Percentiles rank a stretch among this genome's conserved stretches.
phyloP scores from a whole-genome alignment of 35 echinoderm and acorn worm species.

The Apostichopus californicus region DNA sequence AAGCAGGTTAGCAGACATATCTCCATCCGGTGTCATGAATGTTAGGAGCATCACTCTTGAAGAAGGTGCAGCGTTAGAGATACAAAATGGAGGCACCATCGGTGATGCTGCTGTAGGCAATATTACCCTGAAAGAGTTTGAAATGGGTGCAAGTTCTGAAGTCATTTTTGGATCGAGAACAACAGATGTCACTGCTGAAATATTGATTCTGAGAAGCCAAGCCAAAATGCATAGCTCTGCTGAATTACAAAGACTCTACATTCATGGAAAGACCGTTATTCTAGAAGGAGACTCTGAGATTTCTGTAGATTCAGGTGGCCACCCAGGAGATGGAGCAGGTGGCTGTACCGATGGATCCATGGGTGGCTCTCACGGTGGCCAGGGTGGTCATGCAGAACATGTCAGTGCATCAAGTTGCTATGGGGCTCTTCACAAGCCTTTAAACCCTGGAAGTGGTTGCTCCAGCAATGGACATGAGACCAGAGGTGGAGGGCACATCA shows the following conservation, averaged over 20 bases:
- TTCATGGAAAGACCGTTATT: constrained; percentile 4
- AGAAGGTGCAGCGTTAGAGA: background rate
- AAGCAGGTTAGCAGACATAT: background rate
- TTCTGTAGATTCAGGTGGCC: constrained; percentile 65
- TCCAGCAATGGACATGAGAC: background rate
- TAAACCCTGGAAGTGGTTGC: constrained; percentile 67
- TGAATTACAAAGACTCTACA: constrained; percentile 11
- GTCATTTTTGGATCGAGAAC: background rate
- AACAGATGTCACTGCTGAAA: background rate
- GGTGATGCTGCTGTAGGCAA: constrained; percentile 18
- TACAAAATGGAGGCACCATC: background rate
- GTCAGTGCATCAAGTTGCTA: constrained; percentile 26
- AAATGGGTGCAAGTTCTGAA: constrained; percentile 21
- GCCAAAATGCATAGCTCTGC: background rate
- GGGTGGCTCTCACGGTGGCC: constrained; percentile 85
- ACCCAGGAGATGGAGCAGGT: constrained; percentile 61
- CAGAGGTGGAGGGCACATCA: constrained; percentile 68
- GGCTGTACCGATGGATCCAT: constrained; percentile 19
- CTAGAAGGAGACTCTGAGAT: constrained; percentile 61
- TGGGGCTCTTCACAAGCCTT: constrained; percentile 54
- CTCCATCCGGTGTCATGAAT: constrained; percentile 16
- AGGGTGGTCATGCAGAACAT: constrained; percentile 55
- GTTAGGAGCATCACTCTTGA: background rate
- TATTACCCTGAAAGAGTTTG: constrained; percentile 31
- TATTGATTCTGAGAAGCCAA: constrained; percentile 7